A percentile compares a stretch with the other conserved stretches of the same genome.
These are phyloP conservation scores for Poecilus cupreus DNA, from an alignment of 2,888 invertebrate genomes.

Conservation along the genomic window DNA sequence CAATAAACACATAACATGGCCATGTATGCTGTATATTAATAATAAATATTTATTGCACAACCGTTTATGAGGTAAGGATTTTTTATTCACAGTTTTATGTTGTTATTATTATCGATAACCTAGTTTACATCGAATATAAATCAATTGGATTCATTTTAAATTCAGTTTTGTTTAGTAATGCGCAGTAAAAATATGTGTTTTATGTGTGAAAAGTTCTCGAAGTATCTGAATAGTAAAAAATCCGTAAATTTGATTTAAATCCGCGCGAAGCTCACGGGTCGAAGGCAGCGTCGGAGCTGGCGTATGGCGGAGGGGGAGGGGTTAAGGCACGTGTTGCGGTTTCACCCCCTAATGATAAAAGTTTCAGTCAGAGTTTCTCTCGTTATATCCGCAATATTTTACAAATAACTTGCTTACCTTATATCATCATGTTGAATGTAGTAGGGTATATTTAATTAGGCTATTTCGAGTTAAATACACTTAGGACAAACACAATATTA, in stretches of 20 bases:
- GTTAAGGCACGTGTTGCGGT: no score
- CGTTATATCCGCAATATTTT: no score
- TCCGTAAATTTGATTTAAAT: constrained; percentile 9
- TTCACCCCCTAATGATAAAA: no score
- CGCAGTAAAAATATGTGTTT: neutral
- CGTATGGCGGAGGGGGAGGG: no score
- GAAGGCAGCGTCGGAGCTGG: no score
- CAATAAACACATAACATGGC: neutral
- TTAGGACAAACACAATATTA: no score
- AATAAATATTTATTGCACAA: neutral
- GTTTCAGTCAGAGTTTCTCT: no score
- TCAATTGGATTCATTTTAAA: neutral
- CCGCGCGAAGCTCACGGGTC: neutral
- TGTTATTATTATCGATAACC: neutral
- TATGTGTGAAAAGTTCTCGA: neutral
- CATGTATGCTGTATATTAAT: neutral
- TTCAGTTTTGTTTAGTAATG: neutral
- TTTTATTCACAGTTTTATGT: neutral
- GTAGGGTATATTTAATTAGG: no score
- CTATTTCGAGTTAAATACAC: no score
- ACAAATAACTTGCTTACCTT: no score
- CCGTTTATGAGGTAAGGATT: neutral
- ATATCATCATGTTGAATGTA: no score
- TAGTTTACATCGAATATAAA: neutral
- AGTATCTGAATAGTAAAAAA: constrained; percentile 5